These are phyloP conservation scores for Copidosoma aretas DNA, from an alignment of 2,888 invertebrate genomes.

Conservation along the genomic window DNA sequence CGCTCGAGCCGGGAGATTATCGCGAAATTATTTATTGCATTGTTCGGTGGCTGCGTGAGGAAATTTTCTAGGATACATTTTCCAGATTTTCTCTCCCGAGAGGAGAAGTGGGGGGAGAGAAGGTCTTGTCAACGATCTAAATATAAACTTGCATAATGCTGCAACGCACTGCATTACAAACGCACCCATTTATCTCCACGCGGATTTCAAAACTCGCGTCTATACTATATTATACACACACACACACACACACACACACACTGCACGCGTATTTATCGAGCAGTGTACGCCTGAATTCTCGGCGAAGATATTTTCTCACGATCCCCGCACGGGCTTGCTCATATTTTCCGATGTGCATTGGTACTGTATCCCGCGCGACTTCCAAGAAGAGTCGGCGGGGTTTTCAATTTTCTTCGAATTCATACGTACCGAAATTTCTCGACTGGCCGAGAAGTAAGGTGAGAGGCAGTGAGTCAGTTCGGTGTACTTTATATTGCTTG, in stretches of 20 bases:
- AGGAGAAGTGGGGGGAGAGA: too few relatives aligned
- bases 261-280: background rate
- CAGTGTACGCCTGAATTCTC: conserved; percentile 14
- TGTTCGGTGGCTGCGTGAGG: background rate
- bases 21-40: background rate
- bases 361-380: too few relatives aligned
- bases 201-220: conserved; percentile 22
- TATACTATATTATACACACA: too few relatives aligned
- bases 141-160: conserved; percentile 27
- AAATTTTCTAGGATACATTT: background rate
- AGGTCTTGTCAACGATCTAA: conserved; percentile 29
- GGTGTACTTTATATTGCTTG: too few relatives aligned
- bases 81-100: background rate
- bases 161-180: conserved; percentile 24
- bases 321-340: conserved; percentile 28
- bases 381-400: too few relatives aligned
- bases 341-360: background rate
- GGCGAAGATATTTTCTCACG: conserved; percentile 35
- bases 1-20: background rate
- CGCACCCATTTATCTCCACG: conserved; percentile 18
- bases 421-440: too few relatives aligned
- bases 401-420: too few relatives aligned
- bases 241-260: background rate
- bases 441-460: too few relatives aligned
- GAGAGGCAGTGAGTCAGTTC: too few relatives aligned